These are phyloP conservation scores for Chydorus sphaericus DNA, from an alignment of 2,888 invertebrate genomes.

Conservation along the genomic window DNA sequence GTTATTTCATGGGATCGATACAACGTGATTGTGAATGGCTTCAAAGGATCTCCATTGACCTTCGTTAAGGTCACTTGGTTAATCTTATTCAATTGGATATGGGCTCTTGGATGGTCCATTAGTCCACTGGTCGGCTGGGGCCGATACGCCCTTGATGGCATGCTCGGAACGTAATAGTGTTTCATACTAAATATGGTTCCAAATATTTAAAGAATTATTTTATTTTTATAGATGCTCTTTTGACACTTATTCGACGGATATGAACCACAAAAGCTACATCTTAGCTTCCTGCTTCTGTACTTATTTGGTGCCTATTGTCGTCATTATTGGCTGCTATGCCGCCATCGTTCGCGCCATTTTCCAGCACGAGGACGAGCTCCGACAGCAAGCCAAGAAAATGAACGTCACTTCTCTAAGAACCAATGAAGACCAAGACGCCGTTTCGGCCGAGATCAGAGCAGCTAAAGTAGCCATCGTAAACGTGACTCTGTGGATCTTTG, in stretches of 20 bases:
- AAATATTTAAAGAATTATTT: not conserved
- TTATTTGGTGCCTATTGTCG: conserved; percentile 57
- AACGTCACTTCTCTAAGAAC: conserved; percentile 20
- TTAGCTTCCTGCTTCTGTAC: conserved; percentile 58
- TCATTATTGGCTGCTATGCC: conserved; percentile 75
- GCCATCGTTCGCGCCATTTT: conserved; percentile 53
- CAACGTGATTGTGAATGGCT: conserved; percentile 27
- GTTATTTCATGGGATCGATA: conserved; percentile 44
- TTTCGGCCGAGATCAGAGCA: conserved; percentile 20
- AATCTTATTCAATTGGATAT: conserved; percentile 27
- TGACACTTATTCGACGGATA: conserved; percentile 61
- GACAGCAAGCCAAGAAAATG: conserved; percentile 22
- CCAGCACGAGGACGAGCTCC: conserved; percentile 20
- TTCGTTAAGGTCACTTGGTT: conserved; percentile 19
- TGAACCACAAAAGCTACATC: conserved; percentile 63
- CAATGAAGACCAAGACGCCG: conserved; percentile 19
- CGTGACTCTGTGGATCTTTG: conserved; percentile 77
- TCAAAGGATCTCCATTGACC: conserved; percentile 23
- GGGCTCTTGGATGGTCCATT: conserved; percentile 24
- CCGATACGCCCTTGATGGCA: conserved; percentile 13
- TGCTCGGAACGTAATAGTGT: conserved; percentile 13
- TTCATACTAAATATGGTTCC: too few species aligned
- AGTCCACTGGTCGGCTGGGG: conserved; percentile 27
- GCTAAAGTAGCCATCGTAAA: conserved; percentile 64
- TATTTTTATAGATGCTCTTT: conserved; percentile 61